A percentile compares a stretch with the other conserved stretches of the same genome.
These are phyloP conservation scores for Periophthalmodon schlosseri DNA, from an alignment of 2,113 vertebrate genomes.

Conservation along the genomic window DNA sequence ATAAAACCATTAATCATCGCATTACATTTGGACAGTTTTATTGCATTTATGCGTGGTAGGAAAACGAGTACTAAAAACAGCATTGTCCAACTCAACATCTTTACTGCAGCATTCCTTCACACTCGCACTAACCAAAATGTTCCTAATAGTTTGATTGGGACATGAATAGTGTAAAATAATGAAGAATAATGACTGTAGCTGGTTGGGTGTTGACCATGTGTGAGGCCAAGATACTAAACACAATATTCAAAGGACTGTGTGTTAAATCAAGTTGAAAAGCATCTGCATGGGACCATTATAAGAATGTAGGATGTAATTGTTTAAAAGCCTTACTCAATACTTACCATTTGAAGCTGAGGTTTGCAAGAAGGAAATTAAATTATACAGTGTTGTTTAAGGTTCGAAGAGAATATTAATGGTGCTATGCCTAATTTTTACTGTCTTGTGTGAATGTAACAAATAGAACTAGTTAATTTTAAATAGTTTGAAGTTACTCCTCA, in stretches of 20 bases:
- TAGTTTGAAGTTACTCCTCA: too few relatives aligned
- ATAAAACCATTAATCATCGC: conserved; percentile 66
- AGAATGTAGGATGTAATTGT: not conserved
- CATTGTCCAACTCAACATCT: conserved; percentile 44
- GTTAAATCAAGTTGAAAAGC: not conserved
- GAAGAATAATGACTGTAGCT: not conserved
- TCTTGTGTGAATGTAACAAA: too few relatives aligned
- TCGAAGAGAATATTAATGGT: not conserved
- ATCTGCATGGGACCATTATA: not conserved
- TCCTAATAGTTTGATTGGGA: conserved; percentile 15
- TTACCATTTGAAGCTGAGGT: not conserved
- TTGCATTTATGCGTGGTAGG: conserved; percentile 48
- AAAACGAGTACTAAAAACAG: conserved; percentile 48
- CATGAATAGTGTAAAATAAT: not conserved
- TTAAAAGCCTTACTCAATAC: not conserved
- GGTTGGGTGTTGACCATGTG: not conserved
- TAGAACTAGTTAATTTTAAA: too few relatives aligned
- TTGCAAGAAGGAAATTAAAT: not conserved
- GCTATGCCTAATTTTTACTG: too few relatives aligned
- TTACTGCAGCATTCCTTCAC: conserved; percentile 39
- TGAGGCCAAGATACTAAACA: not conserved
- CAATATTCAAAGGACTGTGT: not conserved
- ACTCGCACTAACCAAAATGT: conserved; percentile 40
- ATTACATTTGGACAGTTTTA: conserved; percentile 70
- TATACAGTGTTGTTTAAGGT: not conserved